Conservation (phyloP, 1,140 invertebrate species). For the Aethina tumida region DNA sequence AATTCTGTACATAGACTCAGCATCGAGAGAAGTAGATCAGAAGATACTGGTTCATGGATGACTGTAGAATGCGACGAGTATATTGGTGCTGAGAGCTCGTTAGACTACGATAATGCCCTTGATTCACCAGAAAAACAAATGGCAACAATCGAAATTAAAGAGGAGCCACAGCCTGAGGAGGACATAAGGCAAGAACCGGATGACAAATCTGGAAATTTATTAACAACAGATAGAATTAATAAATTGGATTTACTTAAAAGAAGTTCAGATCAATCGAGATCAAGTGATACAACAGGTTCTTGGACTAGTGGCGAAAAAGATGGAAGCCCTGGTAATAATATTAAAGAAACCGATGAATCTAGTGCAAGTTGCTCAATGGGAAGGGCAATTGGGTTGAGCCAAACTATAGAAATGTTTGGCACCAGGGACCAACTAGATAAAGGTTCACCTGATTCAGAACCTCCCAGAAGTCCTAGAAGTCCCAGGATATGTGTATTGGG, state of each 20-base stretch:
- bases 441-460: constrained; percentile 28
- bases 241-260: constrained; percentile 43
- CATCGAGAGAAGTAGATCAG: constrained; percentile 43
- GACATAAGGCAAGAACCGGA: constrained; percentile 10
- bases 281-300: constrained; percentile 50
- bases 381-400: constrained; percentile 61
- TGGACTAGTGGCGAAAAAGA: constrained; percentile 45
- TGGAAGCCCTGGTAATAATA: constrained; percentile 33
- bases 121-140: constrained; percentile 34
- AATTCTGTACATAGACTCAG: constrained; percentile 37
- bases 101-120: constrained; percentile 35
- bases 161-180: constrained; percentile 29
- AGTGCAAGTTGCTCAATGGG: constrained; percentile 71
- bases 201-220: constrained; percentile 31
- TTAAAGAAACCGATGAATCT: constrained; percentile 62
- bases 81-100: constrained; percentile 42
- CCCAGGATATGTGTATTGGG: constrained; percentile 32
- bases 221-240: constrained; percentile 37
- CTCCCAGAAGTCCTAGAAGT: constrained; percentile 31
- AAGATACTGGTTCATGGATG: constrained; percentile 51
- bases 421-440: constrained; percentile 30
- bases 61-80: constrained; percentile 52
- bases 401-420: constrained; percentile 51
- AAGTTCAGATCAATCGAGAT: constrained; percentile 52
- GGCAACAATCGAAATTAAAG: constrained; percentile 33